Evolutionary conservation across 2,797 vertebrate genomes (phyloP).

Genomic region (Enteromius afrohamiltoni): DNA sequence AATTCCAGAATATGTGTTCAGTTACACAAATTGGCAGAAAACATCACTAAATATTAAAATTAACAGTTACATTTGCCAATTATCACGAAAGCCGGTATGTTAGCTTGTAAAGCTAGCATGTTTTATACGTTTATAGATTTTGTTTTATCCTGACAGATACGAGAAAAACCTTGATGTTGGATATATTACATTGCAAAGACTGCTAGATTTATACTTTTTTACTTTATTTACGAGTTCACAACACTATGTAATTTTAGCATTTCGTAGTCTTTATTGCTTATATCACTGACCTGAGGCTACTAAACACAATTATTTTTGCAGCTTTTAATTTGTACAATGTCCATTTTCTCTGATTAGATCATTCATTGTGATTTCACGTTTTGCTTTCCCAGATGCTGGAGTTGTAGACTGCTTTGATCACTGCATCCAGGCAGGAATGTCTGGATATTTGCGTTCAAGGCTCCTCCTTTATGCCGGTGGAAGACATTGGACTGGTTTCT

Average conservation of each 20-base stretch:
- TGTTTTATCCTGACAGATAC: background rate
- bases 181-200: background rate
- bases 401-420: constrained; percentile 7
- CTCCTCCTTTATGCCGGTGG: constrained; percentile 78
- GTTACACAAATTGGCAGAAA: background rate
- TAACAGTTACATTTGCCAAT: background rate
- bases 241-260: background rate
- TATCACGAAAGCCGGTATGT: background rate
- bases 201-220: background rate
- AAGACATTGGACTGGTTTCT: constrained; percentile 60
- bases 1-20: background rate
- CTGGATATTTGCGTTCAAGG: constrained; percentile 79
- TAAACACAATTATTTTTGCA: background rate
- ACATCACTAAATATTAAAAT: background rate
- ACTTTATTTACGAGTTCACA: background rate
- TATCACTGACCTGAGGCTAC: background rate
- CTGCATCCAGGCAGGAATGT: constrained; percentile 76
- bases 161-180: background rate
- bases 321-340: background rate
- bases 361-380: background rate
- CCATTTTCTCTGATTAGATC: background rate
- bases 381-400: constrained; percentile 44
- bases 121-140: background rate
- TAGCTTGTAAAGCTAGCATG: constrained; percentile 11
- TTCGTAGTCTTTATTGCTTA: background rate